These are phyloP conservation scores for Thaumetopoea pityocampa DNA, from an alignment of 1,140 invertebrate genomes.

Conservation along the genomic window DNA sequence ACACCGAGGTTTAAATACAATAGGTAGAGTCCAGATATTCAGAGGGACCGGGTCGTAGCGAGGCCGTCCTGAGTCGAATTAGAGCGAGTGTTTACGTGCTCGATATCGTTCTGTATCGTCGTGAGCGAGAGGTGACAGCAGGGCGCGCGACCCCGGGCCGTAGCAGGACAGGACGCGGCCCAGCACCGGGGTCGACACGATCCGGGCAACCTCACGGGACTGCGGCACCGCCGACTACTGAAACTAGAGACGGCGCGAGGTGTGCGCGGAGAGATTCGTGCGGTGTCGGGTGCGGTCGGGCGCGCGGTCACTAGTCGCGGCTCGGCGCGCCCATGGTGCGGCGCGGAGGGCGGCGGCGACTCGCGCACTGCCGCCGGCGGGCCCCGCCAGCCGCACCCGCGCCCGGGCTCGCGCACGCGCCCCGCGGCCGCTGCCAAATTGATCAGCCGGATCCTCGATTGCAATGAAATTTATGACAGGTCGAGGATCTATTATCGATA, in stretches of 20 bases:
- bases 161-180: constrained; percentile 23
- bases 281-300: constrained; percentile 39
- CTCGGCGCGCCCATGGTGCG: constrained; percentile 50
- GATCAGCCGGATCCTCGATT: constrained; percentile 66
- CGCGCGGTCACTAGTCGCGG: constrained; percentile 46
- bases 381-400: constrained; percentile 21
- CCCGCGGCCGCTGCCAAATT: constrained; percentile 32
- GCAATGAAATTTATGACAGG: constrained; percentile 69
- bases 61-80: constrained; percentile 15
- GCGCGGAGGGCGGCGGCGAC: constrained; percentile 40
- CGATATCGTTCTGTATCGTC: constrained; percentile 45
- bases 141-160: constrained; percentile 17
- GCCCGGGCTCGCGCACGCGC: too few relatives aligned
- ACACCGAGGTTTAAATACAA: constrained; percentile 39
- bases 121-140: constrained; percentile 19
- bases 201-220: constrained; percentile 5
- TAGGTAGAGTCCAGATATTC: constrained; percentile 33
- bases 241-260: constrained; percentile 44
- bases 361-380: constrained; percentile 45
- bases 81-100: constrained; percentile 29
- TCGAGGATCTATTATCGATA: constrained; percentile 62
- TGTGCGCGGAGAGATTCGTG: constrained; percentile 27
- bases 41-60: constrained; percentile 16
- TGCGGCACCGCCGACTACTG: constrained; percentile 31
- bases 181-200: constrained; percentile 16